Conservation (phyloP, 2,113 vertebrate species). For the Picathartes gymnocephalus region DNA sequence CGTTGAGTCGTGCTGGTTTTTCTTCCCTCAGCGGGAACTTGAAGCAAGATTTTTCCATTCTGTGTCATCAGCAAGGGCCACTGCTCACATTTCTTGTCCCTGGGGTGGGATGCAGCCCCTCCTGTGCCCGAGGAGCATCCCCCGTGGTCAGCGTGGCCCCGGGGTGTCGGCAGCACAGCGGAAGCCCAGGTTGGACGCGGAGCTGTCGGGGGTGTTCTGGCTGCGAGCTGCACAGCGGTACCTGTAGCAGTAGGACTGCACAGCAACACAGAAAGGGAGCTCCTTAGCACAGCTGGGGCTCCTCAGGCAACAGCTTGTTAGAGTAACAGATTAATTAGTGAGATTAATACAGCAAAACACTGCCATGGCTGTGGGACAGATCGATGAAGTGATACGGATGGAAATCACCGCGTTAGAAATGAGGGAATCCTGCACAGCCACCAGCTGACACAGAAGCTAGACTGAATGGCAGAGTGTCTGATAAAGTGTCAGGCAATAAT, state of each 20-base stretch:
- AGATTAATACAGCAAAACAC: slow-evolving; percentile 42
- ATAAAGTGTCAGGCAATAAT: neutral
- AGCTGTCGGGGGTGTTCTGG: slow-evolving; percentile 95
- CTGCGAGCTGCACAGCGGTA: slow-evolving; percentile 95
- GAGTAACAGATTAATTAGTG: neutral
- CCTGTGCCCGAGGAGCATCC: rapidly evolving
- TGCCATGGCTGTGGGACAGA: rapidly evolving
- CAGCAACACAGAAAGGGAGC: neutral
- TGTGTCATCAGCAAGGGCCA: neutral
- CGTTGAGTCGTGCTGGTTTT: rapidly evolving
- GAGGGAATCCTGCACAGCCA: neutral
- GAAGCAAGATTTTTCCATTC: rapidly evolving
- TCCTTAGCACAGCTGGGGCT: neutral
- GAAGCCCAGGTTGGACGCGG: slow-evolving; percentile 94
- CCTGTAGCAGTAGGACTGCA: slow-evolving; percentile 94
- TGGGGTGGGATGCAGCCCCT: neutral
- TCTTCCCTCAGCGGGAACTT: neutral
- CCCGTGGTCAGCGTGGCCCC: rapidly evolving
- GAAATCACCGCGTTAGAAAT: rapidly evolving
- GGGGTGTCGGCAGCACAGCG: slow-evolving; percentile 79
- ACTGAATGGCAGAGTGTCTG: neutral
- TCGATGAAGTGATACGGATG: neutral
- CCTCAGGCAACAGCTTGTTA: slow-evolving; percentile 4
- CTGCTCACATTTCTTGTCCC: rapidly evolving
- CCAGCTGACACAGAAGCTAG: neutral